Percentiles rank a stretch among this genome's conserved stretches.
Conservation (phyloP, 2,888 invertebrate species). For the Blastobasis lacticolella region DNA sequence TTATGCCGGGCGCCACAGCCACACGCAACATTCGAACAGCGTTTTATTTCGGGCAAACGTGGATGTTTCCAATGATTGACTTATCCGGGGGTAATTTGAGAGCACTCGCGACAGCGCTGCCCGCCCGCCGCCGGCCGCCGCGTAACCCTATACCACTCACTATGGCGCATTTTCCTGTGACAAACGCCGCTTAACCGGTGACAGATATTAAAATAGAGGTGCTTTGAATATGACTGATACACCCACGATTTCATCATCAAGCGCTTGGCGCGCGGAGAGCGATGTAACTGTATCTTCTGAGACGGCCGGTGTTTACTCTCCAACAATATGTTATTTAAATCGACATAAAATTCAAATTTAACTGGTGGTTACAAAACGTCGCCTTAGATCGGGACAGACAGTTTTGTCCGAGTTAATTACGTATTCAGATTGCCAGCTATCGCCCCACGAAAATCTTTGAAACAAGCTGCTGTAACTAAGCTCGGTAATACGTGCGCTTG, state of each 20-base stretch:
- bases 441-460: slow-evolving; percentile 6
- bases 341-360: too few relatives aligned
- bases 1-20: slow-evolving; percentile 50
- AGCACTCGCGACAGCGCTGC: slow-evolving; percentile 40
- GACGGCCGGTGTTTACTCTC: slow-evolving; percentile 1
- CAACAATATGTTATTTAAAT: not conserved
- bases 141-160: slow-evolving; percentile 47
- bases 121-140: slow-evolving; percentile 12
- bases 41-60: slow-evolving; percentile 69
- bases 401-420: not conserved
- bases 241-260: slow-evolving; percentile 11
- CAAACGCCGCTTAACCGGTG: slow-evolving; percentile 41
- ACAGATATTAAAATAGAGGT: slow-evolving; percentile 48
- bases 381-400: too few relatives aligned
- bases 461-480: slow-evolving; percentile 3
- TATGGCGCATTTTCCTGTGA: slow-evolving; percentile 22
- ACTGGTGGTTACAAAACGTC: too few relatives aligned
- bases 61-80: slow-evolving; percentile 72
- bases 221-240: slow-evolving; percentile 22
- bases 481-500: slow-evolving; percentile 1
- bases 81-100: slow-evolving; percentile 73
- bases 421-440: slow-evolving; percentile 4
- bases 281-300: slow-evolving; percentile 11
- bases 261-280: slow-evolving; percentile 1
- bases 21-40: slow-evolving; percentile 65